Evolutionary conservation across 2,113 vertebrate species (phyloP), one percentile per base, ranked within the genome.

Genomic region (Struthio camelus): DNA sequence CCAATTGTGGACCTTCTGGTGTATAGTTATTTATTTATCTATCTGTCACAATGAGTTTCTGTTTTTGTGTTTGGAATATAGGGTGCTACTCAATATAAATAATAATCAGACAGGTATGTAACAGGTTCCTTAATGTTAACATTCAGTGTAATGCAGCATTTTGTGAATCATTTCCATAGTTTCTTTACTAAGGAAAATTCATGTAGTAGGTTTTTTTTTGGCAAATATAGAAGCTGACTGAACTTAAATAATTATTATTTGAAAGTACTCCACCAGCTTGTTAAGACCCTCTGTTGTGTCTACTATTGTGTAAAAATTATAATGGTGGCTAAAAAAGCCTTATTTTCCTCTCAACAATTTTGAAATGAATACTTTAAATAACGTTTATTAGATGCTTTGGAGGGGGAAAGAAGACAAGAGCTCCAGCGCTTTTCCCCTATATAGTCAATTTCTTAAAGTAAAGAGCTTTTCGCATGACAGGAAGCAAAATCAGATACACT

Each of bases 231-330:
- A 82, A 80, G 46, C 76, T 80, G 72, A 78, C 50, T 83, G 89
- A 89, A 85, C 85, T 93, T 83, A 90, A 94, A 78, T 51, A 54
- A 54, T 34, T 51, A 42, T 89, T 94, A 93, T 80, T 80, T 90
- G 56, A 80, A 93, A 94, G 36, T 78, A 40, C 11, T 64, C 44
- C 85, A 80, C 51, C 27, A 83, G 65, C 77, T 91, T 91, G 59
- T 59, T 59, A 87, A 73, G 67, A 77, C 50, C 23, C 36, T 69
- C 15, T 64, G 67, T 72, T 62, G 16, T 0, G 1, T 51, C 59
- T 71, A 10, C 51, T 71, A 22, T 72, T 80, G 46, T 70, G 24
- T 80, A 85, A 46, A 79, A 95, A 80, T 67, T 65, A 76, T 48
- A 91, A 66, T 56, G n/a, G 19, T 67, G 67, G 51, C 54, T 85